Conservation (phyloP, 2,113 vertebrate genomes). For the Neoarius graeffei region DNA sequence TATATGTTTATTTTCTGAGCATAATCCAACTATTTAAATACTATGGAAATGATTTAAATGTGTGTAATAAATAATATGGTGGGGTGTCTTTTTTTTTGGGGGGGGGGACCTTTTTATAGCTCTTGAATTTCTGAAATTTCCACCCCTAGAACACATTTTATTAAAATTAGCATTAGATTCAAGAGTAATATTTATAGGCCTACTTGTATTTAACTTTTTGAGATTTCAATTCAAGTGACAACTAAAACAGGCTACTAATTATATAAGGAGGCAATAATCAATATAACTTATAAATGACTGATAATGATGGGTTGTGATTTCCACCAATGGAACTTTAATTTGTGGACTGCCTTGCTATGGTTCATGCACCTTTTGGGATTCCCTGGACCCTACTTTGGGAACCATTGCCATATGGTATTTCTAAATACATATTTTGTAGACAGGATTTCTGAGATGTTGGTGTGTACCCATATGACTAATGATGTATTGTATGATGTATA, state of each 20-base stretch:
- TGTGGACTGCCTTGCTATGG: background rate
- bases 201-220: background rate
- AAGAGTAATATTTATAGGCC: background rate
- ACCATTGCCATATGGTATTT: background rate
- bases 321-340: background rate
- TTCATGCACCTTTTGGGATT: background rate
- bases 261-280: background rate
- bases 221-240: background rate
- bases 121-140: background rate
- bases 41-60: background rate
- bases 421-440: background rate
- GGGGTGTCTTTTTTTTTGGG: no score
- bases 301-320: background rate
- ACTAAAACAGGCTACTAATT: background rate
- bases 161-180: background rate
- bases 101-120: no score
- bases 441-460: background rate
- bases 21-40: background rate
- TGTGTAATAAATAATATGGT: background rate
- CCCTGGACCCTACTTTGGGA: background rate
- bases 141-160: background rate
- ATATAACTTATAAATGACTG: background rate
- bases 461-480: background rate
- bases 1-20: background rate
- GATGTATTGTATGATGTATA: background rate